Evolutionary conservation across 2,888 invertebrate genomes (phyloP).

Genomic region (Cantharis rufa): DNA sequence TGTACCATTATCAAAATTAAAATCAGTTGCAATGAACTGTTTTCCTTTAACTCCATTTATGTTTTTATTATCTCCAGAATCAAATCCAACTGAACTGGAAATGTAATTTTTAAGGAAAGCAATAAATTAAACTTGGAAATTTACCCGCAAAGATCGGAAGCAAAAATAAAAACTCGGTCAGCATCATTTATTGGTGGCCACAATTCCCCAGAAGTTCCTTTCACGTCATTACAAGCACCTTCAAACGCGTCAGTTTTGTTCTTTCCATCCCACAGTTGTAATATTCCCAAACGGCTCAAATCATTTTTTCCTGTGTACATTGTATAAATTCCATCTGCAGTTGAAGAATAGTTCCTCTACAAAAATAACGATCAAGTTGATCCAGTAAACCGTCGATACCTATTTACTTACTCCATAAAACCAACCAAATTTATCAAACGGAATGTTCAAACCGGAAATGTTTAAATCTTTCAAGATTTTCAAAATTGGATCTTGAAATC

Average conservation of each 20-base stretch:
- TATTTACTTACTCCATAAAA: conserved; percentile 69
- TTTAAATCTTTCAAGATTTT: conserved; percentile 61
- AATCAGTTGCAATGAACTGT: conserved; percentile 62
- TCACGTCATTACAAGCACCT: conserved; percentile 67
- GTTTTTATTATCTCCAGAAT: conserved; percentile 45
- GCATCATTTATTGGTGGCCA: conserved; percentile 72
- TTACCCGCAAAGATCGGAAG: conserved; percentile 79
- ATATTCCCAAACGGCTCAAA: conserved; percentile 67
- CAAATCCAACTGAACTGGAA: conserved; percentile 54
- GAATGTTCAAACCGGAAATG: conserved; percentile 60
- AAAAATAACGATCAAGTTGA: conserved; percentile 4
- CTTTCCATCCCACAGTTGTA: conserved; percentile 72
- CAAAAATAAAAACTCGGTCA: conserved; percentile 67
- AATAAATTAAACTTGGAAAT: background rate
- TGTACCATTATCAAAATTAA: conserved; percentile 74
- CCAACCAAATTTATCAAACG: conserved; percentile 83
- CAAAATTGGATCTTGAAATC: conserved; percentile 76
- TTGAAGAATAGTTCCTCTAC: conserved; percentile 73
- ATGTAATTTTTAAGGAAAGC: conserved; percentile 25
- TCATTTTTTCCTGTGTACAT: conserved; percentile 74
- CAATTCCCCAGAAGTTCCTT: conserved; percentile 78
- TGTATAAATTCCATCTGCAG: conserved; percentile 77
- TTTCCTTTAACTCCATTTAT: conserved; percentile 60
- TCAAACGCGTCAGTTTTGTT: conserved; percentile 61
- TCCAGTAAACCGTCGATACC: background rate